Evolutionary conservation across 2,797 vertebrate genomes (phyloP).

Genomic region (Enteromius treurensis): DNA sequence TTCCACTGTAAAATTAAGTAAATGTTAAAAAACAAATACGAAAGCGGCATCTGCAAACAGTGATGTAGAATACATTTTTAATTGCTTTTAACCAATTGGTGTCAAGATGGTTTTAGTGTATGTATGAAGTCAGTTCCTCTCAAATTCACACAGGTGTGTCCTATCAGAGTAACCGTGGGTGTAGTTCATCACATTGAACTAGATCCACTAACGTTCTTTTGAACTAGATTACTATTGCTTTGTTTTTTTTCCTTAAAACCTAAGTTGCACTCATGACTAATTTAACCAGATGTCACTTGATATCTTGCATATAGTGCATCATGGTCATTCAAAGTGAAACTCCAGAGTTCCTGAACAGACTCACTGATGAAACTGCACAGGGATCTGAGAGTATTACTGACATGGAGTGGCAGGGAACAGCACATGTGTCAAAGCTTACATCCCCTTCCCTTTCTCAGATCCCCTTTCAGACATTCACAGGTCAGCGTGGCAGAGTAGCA

Average conservation of each 20-base stretch:
- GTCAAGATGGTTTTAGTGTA: neutral
- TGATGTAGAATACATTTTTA: neutral
- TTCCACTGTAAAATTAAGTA: no score
- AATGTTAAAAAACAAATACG: no score
- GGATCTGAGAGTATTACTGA: constrained; percentile 52
- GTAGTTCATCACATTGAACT: neutral
- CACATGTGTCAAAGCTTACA: constrained; percentile 60
- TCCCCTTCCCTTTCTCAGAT: constrained; percentile 79
- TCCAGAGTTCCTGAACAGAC: neutral
- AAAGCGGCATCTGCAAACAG: neutral
- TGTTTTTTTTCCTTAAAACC: neutral
- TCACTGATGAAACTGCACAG: constrained; percentile 25
- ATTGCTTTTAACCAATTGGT: neutral
- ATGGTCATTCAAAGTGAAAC: constrained; percentile 16
- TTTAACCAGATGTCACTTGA: neutral
- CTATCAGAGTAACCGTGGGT: neutral
- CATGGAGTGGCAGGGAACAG: constrained; percentile 53
- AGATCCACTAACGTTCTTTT: neutral
- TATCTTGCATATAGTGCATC: neutral
- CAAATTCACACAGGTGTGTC: neutral
- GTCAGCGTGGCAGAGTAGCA: constrained; percentile 26
- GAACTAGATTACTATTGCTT: neutral
- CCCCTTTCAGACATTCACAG: constrained; percentile 68
- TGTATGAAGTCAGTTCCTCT: neutral
- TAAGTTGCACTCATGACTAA: neutral